phyloP scores from a whole-genome alignment of 2,797 vertebrate genomes.

The Capromys pilorides region DNA sequence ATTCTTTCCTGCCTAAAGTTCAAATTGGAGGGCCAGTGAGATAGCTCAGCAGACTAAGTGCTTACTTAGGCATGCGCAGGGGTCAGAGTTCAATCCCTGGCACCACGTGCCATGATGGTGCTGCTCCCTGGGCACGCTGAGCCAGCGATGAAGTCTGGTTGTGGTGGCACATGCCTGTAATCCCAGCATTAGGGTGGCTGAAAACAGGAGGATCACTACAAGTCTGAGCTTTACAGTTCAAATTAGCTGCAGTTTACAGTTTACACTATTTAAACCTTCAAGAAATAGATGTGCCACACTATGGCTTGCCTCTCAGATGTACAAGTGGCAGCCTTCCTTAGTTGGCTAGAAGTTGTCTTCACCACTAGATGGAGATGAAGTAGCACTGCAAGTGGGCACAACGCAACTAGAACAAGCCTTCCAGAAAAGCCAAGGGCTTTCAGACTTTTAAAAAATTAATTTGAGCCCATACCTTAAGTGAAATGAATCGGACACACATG shows the following conservation, averaged over 20 bases:
- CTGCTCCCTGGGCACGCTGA: too few relatives aligned
- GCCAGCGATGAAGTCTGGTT: too few relatives aligned
- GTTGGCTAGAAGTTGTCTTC: background rate
- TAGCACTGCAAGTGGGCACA: background rate
- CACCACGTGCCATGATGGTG: too few relatives aligned
- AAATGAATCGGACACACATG: background rate
- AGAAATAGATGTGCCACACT: background rate
- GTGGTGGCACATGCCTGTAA: too few relatives aligned
- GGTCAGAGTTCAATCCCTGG: too few relatives aligned
- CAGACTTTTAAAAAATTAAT: background rate
- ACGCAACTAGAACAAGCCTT: background rate
- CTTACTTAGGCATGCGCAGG: too few relatives aligned
- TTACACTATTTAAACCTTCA: background rate
- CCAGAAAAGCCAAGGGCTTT: background rate
- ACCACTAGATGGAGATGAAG: constrained; percentile 70
- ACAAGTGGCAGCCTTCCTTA: background rate
- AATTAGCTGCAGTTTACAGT: background rate
- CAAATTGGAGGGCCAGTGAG: too few relatives aligned
- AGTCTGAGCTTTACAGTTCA: background rate
- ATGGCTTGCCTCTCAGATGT: too few relatives aligned
- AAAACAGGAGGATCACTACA: too few relatives aligned
- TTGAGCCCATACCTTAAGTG: background rate
- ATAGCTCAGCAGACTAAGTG: too few relatives aligned
- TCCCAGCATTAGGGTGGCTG: too few relatives aligned
- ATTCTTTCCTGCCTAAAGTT: background rate